These are phyloP conservation scores for Dendroctonus ponderosae DNA, from an alignment of 1,140 invertebrate genomes.

Conservation along the genomic window DNA sequence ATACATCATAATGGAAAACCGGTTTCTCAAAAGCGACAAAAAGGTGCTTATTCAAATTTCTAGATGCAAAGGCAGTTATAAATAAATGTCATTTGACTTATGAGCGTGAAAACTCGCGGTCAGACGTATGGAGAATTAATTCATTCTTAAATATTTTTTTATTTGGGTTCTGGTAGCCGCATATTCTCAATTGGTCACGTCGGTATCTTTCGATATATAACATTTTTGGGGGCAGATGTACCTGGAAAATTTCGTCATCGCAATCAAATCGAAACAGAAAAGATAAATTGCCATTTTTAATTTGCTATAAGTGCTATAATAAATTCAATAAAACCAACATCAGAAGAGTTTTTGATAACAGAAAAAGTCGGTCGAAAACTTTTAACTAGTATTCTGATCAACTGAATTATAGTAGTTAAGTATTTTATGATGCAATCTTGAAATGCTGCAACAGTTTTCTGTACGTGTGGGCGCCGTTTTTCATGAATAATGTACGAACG, in stretches of 20 bases:
- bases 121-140: constrained; percentile 26
- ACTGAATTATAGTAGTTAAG: too few species aligned
- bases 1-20: constrained; percentile 27
- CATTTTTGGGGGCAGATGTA: background rate
- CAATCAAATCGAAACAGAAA: too few species aligned
- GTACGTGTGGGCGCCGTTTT: too few species aligned
- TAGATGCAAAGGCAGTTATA: constrained; percentile 24
- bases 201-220: background rate
- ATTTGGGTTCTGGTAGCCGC: constrained; percentile 29
- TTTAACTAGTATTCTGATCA: too few species aligned
- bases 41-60: constrained; percentile 31
- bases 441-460: too few species aligned
- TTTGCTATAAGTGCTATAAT: too few species aligned
- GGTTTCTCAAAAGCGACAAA: constrained; percentile 30
- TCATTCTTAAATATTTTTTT: constrained; percentile 26
- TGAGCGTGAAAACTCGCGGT: constrained; percentile 31
- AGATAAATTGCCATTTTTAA: too few species aligned
- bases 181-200: constrained; percentile 25
- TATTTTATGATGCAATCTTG: too few species aligned
- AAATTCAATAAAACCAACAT: too few species aligned
- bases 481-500: too few species aligned
- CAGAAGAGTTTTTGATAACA: too few species aligned
- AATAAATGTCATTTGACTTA: constrained; percentile 31
- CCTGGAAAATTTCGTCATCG: background rate
- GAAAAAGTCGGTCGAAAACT: too few species aligned